Conservation (phyloP, 53 echinoderm and acorn worm genomes). For the Antedon mediterranea region DNA sequence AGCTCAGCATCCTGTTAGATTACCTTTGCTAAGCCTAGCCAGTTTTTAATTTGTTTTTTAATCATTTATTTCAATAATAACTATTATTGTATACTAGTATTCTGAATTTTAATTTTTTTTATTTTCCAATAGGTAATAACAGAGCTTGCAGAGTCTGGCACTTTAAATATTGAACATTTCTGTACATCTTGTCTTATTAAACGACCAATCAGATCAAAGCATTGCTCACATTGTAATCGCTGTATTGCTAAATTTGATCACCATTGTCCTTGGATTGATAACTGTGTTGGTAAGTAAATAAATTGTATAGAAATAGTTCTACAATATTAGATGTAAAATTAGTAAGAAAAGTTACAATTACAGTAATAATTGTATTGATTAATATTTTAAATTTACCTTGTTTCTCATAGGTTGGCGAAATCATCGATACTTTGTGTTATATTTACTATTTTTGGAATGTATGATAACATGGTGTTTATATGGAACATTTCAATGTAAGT, state of each 20-base stretch:
- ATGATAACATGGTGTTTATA: slow-evolving; percentile 11
- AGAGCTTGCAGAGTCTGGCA: slow-evolving; percentile 60
- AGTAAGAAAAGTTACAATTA: too few relatives aligned
- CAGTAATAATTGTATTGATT: too few relatives aligned
- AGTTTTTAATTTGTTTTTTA: too few relatives aligned
- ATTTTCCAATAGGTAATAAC: slow-evolving; percentile 45
- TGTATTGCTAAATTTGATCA: slow-evolving; percentile 89
- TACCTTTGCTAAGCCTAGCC: too few relatives aligned
- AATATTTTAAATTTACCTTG: not conserved
- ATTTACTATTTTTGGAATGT: slow-evolving; percentile 31
- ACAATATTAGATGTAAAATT: too few relatives aligned
- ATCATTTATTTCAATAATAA: not conserved
- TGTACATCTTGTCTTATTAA: slow-evolving; percentile 92
- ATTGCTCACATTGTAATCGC: slow-evolving; percentile 71
- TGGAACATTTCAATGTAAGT: slow-evolving; percentile 7
- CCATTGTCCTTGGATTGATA: slow-evolving; percentile 96
- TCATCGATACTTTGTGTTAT: slow-evolving; percentile 60
- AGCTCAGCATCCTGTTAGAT: too few relatives aligned
- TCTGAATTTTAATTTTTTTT: too few relatives aligned
- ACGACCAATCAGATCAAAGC: slow-evolving; percentile 81
- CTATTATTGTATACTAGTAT: not conserved
- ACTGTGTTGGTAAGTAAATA: slow-evolving; percentile 79
- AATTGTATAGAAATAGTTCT: too few relatives aligned
- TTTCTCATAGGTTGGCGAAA: slow-evolving; percentile 48
- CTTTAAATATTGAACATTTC: slow-evolving; percentile 59